Conservation (phyloP, 2,888 invertebrate genomes). For the Holacanthella duospinosa region DNA sequence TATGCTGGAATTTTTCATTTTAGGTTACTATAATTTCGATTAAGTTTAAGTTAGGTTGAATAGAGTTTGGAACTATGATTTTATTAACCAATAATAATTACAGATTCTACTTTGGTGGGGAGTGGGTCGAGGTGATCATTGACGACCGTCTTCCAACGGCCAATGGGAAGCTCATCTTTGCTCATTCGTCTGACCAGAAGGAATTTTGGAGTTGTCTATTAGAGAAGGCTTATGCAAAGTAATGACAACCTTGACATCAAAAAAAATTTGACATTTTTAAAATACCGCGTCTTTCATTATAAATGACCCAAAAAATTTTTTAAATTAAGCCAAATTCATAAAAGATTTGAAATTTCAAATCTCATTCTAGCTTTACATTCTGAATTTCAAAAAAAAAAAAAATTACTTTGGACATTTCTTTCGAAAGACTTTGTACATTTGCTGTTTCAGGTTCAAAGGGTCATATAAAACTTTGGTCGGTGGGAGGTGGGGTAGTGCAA, state of each 20-base stretch:
- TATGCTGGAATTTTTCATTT: not conserved
- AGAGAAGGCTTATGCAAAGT: not conserved
- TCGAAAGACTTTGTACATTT: no score
- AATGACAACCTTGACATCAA: no score
- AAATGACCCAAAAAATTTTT: not conserved
- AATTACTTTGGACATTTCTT: no score
- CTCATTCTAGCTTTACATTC: no score
- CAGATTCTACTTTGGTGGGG: not conserved
- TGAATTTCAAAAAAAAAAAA: no score
- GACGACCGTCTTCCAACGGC: not conserved
- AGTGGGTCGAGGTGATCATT: not conserved
- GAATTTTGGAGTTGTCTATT: not conserved
- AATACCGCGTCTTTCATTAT: no score
- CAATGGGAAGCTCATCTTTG: not conserved
- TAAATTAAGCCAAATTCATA: not conserved
- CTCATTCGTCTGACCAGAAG: not conserved
- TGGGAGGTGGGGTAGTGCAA: not conserved
- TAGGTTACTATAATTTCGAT: not conserved
- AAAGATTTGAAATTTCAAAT: no score
- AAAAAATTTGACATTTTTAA: no score
- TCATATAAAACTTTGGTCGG: not conserved
- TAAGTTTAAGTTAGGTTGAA: no score
- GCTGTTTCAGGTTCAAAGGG: no score
- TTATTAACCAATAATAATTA: not conserved
- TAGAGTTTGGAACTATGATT: not conserved